Evolutionary conservation across 2,113 vertebrate species (phyloP), one percentile per base, ranked within the genome.

Genomic region (Jacana jacana): DNA sequence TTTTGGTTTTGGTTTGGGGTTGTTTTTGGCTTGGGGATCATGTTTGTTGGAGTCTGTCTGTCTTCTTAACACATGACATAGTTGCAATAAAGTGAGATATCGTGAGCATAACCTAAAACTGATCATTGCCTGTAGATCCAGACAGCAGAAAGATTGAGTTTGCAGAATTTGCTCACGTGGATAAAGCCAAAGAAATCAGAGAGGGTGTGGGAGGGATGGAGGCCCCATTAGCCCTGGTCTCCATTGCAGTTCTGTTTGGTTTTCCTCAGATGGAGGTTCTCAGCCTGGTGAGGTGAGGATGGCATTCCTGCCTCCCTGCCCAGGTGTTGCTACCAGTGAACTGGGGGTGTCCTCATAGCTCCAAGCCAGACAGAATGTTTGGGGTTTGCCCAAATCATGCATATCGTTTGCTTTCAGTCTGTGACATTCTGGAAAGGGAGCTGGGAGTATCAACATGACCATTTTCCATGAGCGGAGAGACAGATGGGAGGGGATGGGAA

Each of bases 241-340:
- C 30, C 3, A 2, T 0, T 76, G 1, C 0, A 0, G 7, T 44
- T 91, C 66, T 88, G 44, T 33, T 85, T 48, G 75, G 4, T 61
- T 15, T 64, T 60, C 23, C 46, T 37, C 51, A 46, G 31, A 58
- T 0, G 0, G 25, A 69, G 3, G 6, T 64, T 57, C 57, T 87
- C 6, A 2, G 78, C 37, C 2, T 0, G 6, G 28, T 14, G 68
- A 35, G 27, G 10, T 57, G n/a, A 57, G 35, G 40, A 39, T 48
- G 44, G 15, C 30, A 24, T 69, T 89, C n/a, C 77, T 72, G 68
- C 60, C 54, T 61, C 3, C 3, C 35, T 46, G 25, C 61, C 64
- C 64, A 3, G 1, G 49, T 24, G 7, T 10, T 60, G 68, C 77
- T 93, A 35, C 31, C 40, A 20, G 64, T 85, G 84, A 81, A 10